phyloP scores from a whole-genome alignment of 2,797 vertebrate species.

The Acanthurus tractus region DNA sequence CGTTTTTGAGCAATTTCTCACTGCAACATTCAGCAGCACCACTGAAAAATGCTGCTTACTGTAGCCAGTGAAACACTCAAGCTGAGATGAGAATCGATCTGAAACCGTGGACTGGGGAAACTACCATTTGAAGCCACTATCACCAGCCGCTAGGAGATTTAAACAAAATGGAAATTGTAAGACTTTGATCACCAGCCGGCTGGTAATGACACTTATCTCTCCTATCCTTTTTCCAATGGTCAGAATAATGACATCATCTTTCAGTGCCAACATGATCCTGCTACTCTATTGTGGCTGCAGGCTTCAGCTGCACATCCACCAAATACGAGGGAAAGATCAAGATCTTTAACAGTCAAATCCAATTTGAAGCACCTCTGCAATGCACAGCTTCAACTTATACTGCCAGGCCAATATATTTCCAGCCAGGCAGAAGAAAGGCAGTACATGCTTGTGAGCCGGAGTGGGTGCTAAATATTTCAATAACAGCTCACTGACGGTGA shows the following conservation, averaged over 20 bases:
- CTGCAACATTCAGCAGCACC: slow-evolving; percentile 23
- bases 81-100: slow-evolving; percentile 66
- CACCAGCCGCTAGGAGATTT: slow-evolving; percentile 51
- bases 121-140: slow-evolving; percentile 46
- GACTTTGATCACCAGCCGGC: slow-evolving; percentile 67
- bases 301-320: slow-evolving; percentile 2
- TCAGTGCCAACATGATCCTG: slow-evolving; percentile 45
- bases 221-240: slow-evolving; percentile 49
- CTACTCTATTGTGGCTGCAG: slow-evolving; percentile 20
- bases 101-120: slow-evolving; percentile 39
- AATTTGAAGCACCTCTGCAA: slow-evolving; percentile 46
- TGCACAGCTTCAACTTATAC: slow-evolving; percentile 37
- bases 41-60: slow-evolving; percentile 40
- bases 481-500: slow-evolving; percentile 63
- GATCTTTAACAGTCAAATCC: slow-evolving; percentile 52
- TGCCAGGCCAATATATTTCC: slow-evolving; percentile 58
- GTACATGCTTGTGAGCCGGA: slow-evolving; percentile 52
- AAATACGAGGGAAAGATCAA: slow-evolving; percentile 22
- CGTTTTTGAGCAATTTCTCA: slow-evolving; percentile 51
- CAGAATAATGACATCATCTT: slow-evolving; percentile 68
- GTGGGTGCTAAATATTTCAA: slow-evolving; percentile 81
- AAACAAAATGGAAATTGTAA: slow-evolving; percentile 66
- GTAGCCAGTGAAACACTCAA: slow-evolving; percentile 41
- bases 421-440: slow-evolving; percentile 60
- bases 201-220: slow-evolving; percentile 71